Conservation (phyloP, 1,140 invertebrate species). For the Macrosteles quadrilineatus region DNA sequence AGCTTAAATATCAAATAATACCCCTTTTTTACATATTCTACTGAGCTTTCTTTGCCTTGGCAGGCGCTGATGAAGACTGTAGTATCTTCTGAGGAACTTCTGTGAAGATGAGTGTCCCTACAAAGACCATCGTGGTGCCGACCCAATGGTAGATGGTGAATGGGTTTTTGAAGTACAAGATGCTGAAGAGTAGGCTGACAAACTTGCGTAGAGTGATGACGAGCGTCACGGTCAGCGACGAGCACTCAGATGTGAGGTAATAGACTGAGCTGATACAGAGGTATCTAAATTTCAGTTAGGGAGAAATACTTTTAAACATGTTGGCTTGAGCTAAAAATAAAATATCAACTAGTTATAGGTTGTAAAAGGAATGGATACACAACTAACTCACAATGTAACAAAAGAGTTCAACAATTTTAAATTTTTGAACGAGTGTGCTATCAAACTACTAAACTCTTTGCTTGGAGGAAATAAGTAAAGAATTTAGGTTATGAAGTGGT, state of each 20-base stretch:
- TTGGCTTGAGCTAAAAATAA: too few relatives aligned
- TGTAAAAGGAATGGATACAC: too few relatives aligned
- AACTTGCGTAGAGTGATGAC: constrained; percentile 97
- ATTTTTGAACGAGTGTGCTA: too few relatives aligned
- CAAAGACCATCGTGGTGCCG: constrained; percentile 88
- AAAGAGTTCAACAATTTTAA: too few relatives aligned
- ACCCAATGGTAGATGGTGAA: constrained; percentile 94
- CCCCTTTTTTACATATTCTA: too few relatives aligned
- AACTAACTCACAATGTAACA: too few relatives aligned
- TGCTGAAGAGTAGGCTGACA: constrained; percentile 91
- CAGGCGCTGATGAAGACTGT: not conserved
- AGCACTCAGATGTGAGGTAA: constrained; percentile 88
- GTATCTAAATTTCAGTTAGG: constrained; percentile 57
- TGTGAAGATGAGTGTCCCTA: constrained; percentile 90
- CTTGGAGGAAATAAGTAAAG: too few relatives aligned
- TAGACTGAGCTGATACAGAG: constrained; percentile 95
- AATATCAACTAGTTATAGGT: too few relatives aligned
- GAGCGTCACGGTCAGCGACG: constrained; percentile 92
- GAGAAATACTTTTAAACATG: constrained; percentile 20
- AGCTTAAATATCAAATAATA: too few relatives aligned
- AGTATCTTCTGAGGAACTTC: constrained; percentile 58
- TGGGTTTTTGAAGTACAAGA: constrained; percentile 92
- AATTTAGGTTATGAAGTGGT: too few relatives aligned
- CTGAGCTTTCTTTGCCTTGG: too few relatives aligned
- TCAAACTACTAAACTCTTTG: too few relatives aligned